Base-by-base conservation (phyloP, 2,888 invertebrate genomes). In the Sphaerophoria taeniata region DNA sequence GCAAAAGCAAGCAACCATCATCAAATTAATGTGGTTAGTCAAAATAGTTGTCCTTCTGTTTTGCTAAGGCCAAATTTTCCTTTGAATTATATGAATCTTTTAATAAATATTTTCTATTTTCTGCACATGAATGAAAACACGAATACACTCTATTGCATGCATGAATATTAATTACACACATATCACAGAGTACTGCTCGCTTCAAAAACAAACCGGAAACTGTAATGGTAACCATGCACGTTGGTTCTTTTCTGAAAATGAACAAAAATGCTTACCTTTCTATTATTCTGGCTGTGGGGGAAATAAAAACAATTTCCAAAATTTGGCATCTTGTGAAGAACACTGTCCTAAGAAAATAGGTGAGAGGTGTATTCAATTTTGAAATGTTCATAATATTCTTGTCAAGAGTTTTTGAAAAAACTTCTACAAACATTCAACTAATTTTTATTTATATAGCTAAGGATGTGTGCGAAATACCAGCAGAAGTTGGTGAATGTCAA, bases 241-340 rank as follows among this genome's bases (percentile, higher is more conserved):
- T 89, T 99, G 98, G 98, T 95, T 95, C 92, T 98, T 96, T 93
- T 96, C 97, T 91, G 94, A 94, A 87, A 93, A 94, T 60, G 96
- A 97, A 92, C 96, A 96, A 92, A 94, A 96, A 88, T 99, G 98
- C 94, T 94, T 96, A 93, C 97, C 97, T 69, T 98, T 98, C 94
- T 97, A 97, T 94, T 98, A 96, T 93, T 95, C 96, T 88, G 98
- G 98, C 88, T 98, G 98, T 93, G 96, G 95, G 87, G 98, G 97
- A 88, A 98, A 98, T 93, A 94, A 93, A 89, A 98, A 98, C 93
- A 96, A 95, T 92, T 98, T 97, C 93, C 93, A 93, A 87, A 94
- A 94, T 90, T 94, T 94, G 92, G 94, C 95, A 88, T 94, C 94
- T 90, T 98, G 98, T 91, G 94, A 95, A 89, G 92, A 93, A 80